Evolutionary conservation across 2,888 invertebrate genomes (phyloP).

Genomic region (Apodemia hepburni): DNA sequence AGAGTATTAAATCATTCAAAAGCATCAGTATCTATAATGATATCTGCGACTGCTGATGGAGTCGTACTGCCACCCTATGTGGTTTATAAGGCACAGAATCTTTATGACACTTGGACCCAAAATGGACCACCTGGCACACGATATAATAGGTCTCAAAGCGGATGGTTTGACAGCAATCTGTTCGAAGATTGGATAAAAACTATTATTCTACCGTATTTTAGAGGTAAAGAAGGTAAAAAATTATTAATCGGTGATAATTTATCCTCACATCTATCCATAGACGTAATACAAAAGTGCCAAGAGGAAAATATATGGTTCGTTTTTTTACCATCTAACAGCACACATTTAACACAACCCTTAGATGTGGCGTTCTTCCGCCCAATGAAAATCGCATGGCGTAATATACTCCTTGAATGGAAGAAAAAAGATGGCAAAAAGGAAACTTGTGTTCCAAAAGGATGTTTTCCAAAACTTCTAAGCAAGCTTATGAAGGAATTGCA

Average conservation of each 20-base stretch:
- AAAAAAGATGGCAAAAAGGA: not conserved
- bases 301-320: not conserved
- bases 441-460: not conserved
- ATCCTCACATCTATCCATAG: not conserved
- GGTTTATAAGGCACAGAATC: not conserved
- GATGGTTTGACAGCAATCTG: not conserved
- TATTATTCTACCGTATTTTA: not conserved
- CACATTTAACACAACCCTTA: not conserved
- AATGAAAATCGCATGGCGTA: not conserved
- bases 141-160: not conserved
- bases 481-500: no score
- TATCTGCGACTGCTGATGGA: not conserved
- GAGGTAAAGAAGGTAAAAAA: not conserved
- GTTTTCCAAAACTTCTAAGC: no score
- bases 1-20: slow-evolving; percentile 11
- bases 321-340: not conserved
- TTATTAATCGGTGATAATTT: not conserved
- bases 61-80: not conserved
- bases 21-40: slow-evolving; percentile 8
- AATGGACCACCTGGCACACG: not conserved
- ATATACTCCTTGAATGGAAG: not conserved
- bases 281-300: not conserved
- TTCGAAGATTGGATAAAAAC: not conserved
- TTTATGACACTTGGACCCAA: not conserved
- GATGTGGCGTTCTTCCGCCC: not conserved